A percentile compares a stretch with the other conserved stretches of the same genome.
Evolutionary conservation across 2,888 invertebrate genomes (phyloP).

Genomic region (Drosophila pegasa): DNA sequence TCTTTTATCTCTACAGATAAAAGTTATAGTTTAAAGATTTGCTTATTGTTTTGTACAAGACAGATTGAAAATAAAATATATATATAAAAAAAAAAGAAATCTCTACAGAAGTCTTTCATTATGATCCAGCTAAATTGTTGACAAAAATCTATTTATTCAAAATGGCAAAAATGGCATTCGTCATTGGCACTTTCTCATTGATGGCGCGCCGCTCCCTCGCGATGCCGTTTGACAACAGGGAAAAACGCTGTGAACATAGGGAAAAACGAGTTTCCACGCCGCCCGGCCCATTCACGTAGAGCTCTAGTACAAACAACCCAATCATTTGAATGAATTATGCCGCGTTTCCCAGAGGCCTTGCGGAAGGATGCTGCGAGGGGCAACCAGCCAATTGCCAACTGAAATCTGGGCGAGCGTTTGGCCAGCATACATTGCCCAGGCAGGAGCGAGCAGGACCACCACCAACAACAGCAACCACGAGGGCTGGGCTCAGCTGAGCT

Average conservation of each 20-base stretch:
- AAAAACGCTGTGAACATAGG: conserved; percentile 58
- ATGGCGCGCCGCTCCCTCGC: conserved; percentile 10
- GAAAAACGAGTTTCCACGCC: conserved; percentile 71
- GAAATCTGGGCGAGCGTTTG: conserved; percentile 32
- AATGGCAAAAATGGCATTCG: conserved; percentile 25
- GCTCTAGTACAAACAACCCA: conserved; percentile 71
- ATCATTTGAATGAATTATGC: conserved; percentile 79
- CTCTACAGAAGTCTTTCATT: too few species aligned
- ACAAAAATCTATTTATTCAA: not conserved
- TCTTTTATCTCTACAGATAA: too few species aligned
- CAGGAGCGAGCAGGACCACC: conserved; percentile 37
- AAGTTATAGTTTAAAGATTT: too few species aligned
- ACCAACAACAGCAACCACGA: conserved; percentile 15
- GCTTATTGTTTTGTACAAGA: too few species aligned
- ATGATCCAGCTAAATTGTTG: too few species aligned
- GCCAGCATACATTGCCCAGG: conserved; percentile 30
- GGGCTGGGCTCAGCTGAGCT: conserved; percentile 17
- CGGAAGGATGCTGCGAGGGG: conserved; percentile 46
- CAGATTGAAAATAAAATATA: too few species aligned
- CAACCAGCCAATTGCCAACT: conserved; percentile 28
- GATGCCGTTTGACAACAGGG: conserved; percentile 22
- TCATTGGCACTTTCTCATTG: conserved; percentile 13
- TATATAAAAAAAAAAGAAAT: too few species aligned
- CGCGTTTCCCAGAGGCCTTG: conserved; percentile 54
- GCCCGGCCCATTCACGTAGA: conserved; percentile 1